phyloP scores from a whole-genome alignment of 2,113 vertebrate genomes.

The Sphyrna mokarran region DNA sequence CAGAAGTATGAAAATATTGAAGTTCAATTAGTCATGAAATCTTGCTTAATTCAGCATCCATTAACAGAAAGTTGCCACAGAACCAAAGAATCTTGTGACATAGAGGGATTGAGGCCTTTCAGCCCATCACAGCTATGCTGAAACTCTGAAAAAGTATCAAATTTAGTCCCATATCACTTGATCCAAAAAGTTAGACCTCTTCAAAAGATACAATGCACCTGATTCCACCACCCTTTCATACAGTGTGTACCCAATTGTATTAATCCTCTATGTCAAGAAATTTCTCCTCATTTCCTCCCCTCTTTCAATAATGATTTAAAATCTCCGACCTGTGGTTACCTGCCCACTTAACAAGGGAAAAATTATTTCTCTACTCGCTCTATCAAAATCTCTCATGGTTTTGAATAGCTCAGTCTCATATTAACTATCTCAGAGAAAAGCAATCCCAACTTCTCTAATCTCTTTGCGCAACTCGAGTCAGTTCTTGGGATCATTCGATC shows the following conservation, averaged over 20 bases:
- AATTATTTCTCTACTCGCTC: background rate
- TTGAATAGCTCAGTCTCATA: background rate
- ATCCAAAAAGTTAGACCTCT: background rate
- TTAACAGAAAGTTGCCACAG: background rate
- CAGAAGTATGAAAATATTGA: background rate
- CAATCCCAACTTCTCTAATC: background rate
- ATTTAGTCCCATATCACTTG: background rate
- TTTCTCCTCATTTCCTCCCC: background rate
- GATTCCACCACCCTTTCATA: background rate
- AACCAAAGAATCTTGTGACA: background rate
- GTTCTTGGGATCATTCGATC: background rate
- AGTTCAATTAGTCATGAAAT: background rate
- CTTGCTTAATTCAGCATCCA: background rate
- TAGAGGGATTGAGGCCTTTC: background rate
- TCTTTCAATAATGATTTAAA: background rate
- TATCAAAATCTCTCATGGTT: background rate
- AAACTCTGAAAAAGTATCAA: background rate
- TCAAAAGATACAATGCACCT: background rate
- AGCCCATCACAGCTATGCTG: background rate
- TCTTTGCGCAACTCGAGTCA: background rate
- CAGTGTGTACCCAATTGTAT: background rate
- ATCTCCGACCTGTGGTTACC: background rate
- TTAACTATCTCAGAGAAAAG: background rate
- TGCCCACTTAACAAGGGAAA: background rate
- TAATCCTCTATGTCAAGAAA: background rate